phyloP scores from a whole-genome alignment of 2,888 invertebrate genomes.

The Neria commutata region DNA sequence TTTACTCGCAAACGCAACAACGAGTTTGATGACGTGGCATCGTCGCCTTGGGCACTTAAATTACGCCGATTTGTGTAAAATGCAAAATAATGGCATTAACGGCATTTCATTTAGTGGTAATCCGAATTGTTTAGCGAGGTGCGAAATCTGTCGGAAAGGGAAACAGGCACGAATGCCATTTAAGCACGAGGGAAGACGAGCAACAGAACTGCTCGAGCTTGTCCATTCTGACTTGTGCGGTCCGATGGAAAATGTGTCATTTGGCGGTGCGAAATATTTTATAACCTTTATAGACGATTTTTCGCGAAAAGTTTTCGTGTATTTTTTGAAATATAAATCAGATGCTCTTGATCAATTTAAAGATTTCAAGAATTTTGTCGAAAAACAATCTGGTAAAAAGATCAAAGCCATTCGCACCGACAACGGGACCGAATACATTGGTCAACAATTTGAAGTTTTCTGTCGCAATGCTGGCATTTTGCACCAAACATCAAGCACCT shows the following conservation, averaged over 20 bases:
- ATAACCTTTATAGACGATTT: constrained; percentile 54
- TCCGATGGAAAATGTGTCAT: constrained; percentile 49
- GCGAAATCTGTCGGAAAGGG: constrained; percentile 32
- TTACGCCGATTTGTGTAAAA: constrained; percentile 10
- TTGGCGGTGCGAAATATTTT: constrained; percentile 50
- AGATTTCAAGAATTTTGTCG: constrained; percentile 39
- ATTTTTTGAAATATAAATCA: constrained; percentile 52
- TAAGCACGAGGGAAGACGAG: constrained; percentile 18
- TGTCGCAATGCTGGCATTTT: constrained; percentile 34
- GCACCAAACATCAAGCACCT: constrained; percentile 44
- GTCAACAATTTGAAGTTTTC: constrained; percentile 35
- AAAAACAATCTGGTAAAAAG: constrained; percentile 40
- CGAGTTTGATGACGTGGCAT: constrained; percentile 26
- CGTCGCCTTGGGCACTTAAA: constrained; percentile 29
- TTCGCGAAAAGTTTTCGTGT: constrained; percentile 32
- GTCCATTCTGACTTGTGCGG: constrained; percentile 55
- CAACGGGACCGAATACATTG: constrained; percentile 54
- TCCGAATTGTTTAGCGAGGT: no score
- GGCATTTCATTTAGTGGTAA: no score
- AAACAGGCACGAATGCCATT: constrained; percentile 32
- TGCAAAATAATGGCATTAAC: constrained; percentile 14
- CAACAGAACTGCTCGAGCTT: constrained; percentile 38
- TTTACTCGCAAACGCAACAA: not conserved
- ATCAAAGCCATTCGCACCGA: constrained; percentile 32
- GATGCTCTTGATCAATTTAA: no score